A percentile compares a stretch with the other conserved stretches of the same genome.
Evolutionary conservation across 2,797 vertebrate species (phyloP).

Genomic region (Periparus ater): DNA sequence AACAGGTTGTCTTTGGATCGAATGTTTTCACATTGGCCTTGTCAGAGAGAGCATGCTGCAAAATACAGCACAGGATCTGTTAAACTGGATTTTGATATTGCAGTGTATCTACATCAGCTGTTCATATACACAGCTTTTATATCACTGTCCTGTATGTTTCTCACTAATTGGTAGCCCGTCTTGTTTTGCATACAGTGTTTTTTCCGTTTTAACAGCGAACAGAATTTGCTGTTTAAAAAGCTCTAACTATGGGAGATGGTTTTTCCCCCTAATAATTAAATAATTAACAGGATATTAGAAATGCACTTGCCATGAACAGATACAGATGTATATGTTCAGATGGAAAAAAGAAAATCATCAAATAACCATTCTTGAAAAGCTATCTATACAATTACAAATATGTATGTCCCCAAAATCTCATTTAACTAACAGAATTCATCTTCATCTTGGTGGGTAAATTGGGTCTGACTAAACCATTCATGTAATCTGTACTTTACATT

Average conservation of each 20-base stretch:
- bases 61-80: slow-evolving; percentile 54
- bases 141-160: not conserved
- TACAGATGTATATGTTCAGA: not conserved
- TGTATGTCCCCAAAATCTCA: slow-evolving; percentile 24
- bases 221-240: slow-evolving; percentile 15
- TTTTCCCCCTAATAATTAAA: not conserved
- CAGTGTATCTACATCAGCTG: not conserved
- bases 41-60: slow-evolving; percentile 93
- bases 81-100: not conserved
- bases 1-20: slow-evolving; percentile 91
- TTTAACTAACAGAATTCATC: slow-evolving; percentile 56
- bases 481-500: slow-evolving; percentile 29
- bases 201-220: not conserved
- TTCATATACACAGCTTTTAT: not conserved
- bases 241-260: not conserved
- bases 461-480: slow-evolving; percentile 34
- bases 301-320: not conserved
- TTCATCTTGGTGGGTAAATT: slow-evolving; percentile 14
- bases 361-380: slow-evolving; percentile 37
- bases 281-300: slow-evolving; percentile 22
- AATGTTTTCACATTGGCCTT: slow-evolving; percentile 91
- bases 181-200: not conserved
- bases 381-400: slow-evolving; percentile 22
- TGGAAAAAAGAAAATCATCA: slow-evolving; percentile 25
- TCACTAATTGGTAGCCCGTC: not conserved